phyloP scores from a whole-genome alignment of 2,113 vertebrate genomes.

The Larimichthys crocea region DNA sequence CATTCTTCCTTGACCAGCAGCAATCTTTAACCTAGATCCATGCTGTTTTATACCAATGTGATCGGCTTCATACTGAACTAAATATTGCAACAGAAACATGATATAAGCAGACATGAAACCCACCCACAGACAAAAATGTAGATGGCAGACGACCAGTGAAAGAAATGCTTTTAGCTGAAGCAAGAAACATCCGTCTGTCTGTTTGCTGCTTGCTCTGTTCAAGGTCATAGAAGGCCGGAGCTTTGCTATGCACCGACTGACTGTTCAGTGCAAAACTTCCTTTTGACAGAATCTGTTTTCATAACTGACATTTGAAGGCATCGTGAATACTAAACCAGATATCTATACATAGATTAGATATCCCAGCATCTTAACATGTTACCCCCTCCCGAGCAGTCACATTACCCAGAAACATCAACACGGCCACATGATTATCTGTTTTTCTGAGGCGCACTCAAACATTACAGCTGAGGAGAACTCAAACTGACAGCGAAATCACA shows the following conservation, averaged over 20 bases:
- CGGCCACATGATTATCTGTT: constrained; percentile 53
- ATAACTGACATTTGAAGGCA: not conserved
- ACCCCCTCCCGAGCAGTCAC: not conserved
- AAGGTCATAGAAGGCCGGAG: constrained; percentile 6
- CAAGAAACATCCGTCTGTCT: constrained; percentile 7
- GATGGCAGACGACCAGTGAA: not conserved
- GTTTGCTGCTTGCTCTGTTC: not conserved
- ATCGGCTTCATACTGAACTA: not conserved
- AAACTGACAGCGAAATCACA: constrained; percentile 61
- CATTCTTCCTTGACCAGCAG: not conserved
- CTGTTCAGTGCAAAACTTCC: not conserved
- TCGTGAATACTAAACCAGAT: constrained; percentile 5
- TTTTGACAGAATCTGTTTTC: constrained; percentile 7
- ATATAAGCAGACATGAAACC: not conserved
- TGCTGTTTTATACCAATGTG: no score
- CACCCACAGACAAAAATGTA: not conserved
- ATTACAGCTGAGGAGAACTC: constrained; percentile 34
- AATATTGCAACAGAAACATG: not conserved
- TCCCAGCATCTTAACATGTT: constrained; percentile 19
- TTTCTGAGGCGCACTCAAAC: constrained; percentile 36
- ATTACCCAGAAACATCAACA: constrained; percentile 55
- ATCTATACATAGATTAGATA: constrained; percentile 1
- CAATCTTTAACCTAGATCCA: constrained; percentile 4
- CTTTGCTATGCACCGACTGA: not conserved
- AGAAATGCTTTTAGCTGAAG: not conserved